phyloP scores from a whole-genome alignment of 2,888 invertebrate genomes.

The Chalcosyrphus nemorum region DNA sequence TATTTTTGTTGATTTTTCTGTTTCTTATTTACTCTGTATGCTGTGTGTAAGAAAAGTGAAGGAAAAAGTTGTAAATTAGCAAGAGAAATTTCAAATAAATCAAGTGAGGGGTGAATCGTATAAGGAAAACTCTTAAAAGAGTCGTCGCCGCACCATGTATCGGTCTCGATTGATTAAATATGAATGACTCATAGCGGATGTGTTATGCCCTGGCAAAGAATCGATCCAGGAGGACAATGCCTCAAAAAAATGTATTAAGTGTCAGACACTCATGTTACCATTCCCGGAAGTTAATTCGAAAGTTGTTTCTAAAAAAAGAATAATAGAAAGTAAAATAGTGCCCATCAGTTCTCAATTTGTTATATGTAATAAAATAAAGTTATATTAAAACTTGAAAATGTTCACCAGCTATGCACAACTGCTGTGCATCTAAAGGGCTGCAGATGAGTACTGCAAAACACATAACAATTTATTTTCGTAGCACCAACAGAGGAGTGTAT shows the following conservation, averaged over 20 bases:
- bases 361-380: too few relatives aligned
- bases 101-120: constrained; percentile 3
- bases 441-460: constrained; percentile 39
- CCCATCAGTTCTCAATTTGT: too few relatives aligned
- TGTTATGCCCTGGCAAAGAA: constrained; percentile 11
- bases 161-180: neutral
- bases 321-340: too few relatives aligned
- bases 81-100: constrained; percentile 27
- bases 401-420: constrained; percentile 1
- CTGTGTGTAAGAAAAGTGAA: constrained; percentile 12
- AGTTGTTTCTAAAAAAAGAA: neutral
- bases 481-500: neutral
- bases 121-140: constrained; percentile 12
- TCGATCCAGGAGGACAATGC: constrained; percentile 23
- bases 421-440: neutral
- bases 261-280: neutral
- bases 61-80: constrained; percentile 9
- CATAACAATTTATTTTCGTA: constrained; percentile 51
- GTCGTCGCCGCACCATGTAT: constrained; percentile 1
- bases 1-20: constrained; percentile 13
- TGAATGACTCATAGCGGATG: constrained; percentile 48
- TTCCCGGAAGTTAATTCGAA: neutral
- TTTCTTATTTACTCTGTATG: neutral
- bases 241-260: neutral
- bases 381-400: neutral